These are phyloP conservation scores for Monoplex corrugatus DNA, from an alignment of 2,888 invertebrate genomes.

Conservation along the genomic window DNA sequence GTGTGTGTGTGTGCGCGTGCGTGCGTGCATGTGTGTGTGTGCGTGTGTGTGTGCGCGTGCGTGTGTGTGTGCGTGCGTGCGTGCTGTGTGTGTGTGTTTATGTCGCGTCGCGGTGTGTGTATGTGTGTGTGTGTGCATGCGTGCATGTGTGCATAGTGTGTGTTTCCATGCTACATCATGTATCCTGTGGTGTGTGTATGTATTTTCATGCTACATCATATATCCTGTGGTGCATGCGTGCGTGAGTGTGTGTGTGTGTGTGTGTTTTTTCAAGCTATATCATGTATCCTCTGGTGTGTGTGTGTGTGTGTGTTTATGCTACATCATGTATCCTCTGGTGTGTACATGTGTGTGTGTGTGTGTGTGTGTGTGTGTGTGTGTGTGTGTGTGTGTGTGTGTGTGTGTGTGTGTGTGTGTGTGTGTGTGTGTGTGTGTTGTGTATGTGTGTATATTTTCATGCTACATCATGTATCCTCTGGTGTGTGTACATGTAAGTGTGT, in stretches of 20 bases:
- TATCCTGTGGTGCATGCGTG: neutral
- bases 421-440: too few species aligned
- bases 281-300: neutral
- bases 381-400: too few species aligned
- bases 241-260: neutral
- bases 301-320: conserved; percentile 1
- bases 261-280: too few species aligned
- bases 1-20: neutral
- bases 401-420: too few species aligned
- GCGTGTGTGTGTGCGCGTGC: neutral
- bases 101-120: neutral
- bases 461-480: too few species aligned
- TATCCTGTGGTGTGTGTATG: neutral
- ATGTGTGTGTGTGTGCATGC: neutral
- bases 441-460: too few species aligned
- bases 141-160: neutral
- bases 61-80: neutral
- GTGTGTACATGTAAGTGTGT: too few species aligned
- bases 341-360: too few species aligned
- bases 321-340: too few species aligned
- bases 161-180: neutral
- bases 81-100: neutral
- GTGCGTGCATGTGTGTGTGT: neutral
- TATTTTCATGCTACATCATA: too few species aligned
- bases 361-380: too few species aligned